Evolutionary conservation across 2,113 vertebrate genomes (phyloP).

Genomic region (Gnathonemus longibarbis): DNA sequence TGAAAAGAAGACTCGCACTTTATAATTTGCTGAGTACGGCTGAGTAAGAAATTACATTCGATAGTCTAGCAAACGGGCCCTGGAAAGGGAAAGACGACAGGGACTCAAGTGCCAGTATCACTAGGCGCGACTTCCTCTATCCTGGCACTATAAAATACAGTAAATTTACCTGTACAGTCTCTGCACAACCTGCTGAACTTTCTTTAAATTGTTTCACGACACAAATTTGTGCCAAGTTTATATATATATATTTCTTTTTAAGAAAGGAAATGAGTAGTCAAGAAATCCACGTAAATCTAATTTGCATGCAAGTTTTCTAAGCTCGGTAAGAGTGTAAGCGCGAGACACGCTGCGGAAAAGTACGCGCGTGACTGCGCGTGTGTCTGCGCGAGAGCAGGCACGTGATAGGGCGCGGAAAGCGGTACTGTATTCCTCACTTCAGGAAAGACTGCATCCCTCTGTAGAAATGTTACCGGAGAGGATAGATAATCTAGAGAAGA

Average conservation of each 20-base stretch:
- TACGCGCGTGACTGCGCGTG: neutral
- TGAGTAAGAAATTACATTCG: slow-evolving; percentile 81
- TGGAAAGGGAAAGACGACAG: slow-evolving; percentile 64
- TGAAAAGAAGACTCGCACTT: slow-evolving; percentile 70
- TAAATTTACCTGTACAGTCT: slow-evolving; percentile 72
- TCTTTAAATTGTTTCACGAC: slow-evolving; percentile 74
- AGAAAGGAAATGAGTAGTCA: slow-evolving; percentile 37
- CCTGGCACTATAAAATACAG: slow-evolving; percentile 77
- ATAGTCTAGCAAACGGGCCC: slow-evolving; percentile 70
- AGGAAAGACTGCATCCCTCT: slow-evolving; percentile 18
- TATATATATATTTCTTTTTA: slow-evolving; percentile 36
- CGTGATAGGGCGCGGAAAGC: neutral
- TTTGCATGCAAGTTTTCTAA: slow-evolving; percentile 16
- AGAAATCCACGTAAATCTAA: slow-evolving; percentile 19
- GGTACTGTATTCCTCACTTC: slow-evolving; percentile 20
- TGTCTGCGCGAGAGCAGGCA: neutral
- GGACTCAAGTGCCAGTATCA: slow-evolving; percentile 75
- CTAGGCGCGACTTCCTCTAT: slow-evolving; percentile 78
- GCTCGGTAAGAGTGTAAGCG: slow-evolving; percentile 13
- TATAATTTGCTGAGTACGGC: slow-evolving; percentile 60
- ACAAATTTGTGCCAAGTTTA: slow-evolving; percentile 76
- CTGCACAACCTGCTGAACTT: slow-evolving; percentile 79
- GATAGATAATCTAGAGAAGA: slow-evolving; percentile 22
- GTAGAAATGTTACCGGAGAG: slow-evolving; percentile 3
- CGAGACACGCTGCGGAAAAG: neutral